Evolutionary conservation across 2,888 invertebrate genomes (phyloP), one percentile per base, ranked within the genome.

Genomic region (Cephus spinipes): DNA sequence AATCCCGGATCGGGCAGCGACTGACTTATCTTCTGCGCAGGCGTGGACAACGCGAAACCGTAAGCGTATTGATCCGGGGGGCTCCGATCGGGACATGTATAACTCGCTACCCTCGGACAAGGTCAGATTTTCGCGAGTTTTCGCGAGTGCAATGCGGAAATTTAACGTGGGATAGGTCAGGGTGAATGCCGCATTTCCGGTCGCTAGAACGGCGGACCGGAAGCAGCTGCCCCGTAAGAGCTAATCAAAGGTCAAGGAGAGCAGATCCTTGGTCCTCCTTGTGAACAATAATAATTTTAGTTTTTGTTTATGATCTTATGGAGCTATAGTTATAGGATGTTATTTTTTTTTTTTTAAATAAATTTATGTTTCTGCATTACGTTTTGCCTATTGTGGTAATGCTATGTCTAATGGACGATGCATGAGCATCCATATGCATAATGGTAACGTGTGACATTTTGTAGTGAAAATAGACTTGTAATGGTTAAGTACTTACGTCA

Each of bases 11-110:
- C 75, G 76, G 68, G 68, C 73, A 71, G 80, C 74, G 32, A 74
- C 73, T 76, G 74, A 34, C 12, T 35, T 33, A 33, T 34, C 74
- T 30, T 34, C 12, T 74, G 78, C 78, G 78, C 79, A 75, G 77
- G 79, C 79, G 81, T 76, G 79, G 73, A 77, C 80, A 71, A 75
- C 75, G 77, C 78, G 75, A 36, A 77, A 83, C 74, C 68, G 81
- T 55, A 79, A 74, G 73, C 76, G 79, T 83, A 81, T 83, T 83
- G 83, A 83, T 83, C 82, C 77, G 77, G 33, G 73, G 73, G 76
- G 40, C 12, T 33, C 84, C 73, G 73, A 76, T 74, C 76, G 73
- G 12, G 34, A n/a, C 30, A 23, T 23, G 74, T 33, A 33, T 12
- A 30, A 30, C 35, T 33, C 12, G 31, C 35, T 12, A 35, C 30